Conservation (phyloP, 2,888 invertebrate genomes). For the Brachynemurus nebulosus region DNA sequence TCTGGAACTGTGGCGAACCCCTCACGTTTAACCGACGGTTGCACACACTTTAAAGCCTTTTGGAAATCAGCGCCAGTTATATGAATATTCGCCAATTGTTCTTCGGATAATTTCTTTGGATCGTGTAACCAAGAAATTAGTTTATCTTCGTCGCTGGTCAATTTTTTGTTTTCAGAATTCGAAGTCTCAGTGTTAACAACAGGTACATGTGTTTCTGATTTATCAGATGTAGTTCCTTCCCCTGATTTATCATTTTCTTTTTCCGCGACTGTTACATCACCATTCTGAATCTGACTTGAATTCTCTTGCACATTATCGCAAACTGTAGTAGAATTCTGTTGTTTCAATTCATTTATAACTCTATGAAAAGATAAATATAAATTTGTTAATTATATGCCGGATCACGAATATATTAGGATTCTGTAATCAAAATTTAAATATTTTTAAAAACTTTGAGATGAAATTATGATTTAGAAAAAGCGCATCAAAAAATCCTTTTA, state of each 20-base stretch:
- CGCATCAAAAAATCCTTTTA: too few species aligned
- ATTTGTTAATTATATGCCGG: too few species aligned
- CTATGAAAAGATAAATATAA: too few species aligned
- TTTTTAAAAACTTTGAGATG: too few species aligned
- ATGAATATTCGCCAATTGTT: constrained; percentile 47
- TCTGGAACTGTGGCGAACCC: constrained; percentile 97
- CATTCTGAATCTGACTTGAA: too few species aligned
- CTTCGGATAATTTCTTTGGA: constrained; percentile 42
- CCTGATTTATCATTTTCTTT: constrained; percentile 9
- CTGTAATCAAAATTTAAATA: too few species aligned
- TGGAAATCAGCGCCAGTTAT: constrained; percentile 65
- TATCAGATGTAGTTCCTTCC: constrained; percentile 1
- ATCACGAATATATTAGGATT: too few species aligned
- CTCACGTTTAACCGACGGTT: constrained; percentile 90
- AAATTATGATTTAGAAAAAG: too few species aligned
- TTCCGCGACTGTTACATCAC: too few species aligned
- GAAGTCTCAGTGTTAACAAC: background rate
- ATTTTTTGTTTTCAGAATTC: constrained; percentile 9
- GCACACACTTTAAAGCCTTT: constrained; percentile 64
- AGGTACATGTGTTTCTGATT: constrained; percentile 7
- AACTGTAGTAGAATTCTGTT: too few species aligned
- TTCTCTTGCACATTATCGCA: too few species aligned
- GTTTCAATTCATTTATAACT: too few species aligned
- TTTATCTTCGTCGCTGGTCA: constrained; percentile 34
- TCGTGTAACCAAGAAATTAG: constrained; percentile 51